Base-by-base conservation (phyloP, 64 coral and sea anemone species). In the Dendrophyllia cribrosa region DNA sequence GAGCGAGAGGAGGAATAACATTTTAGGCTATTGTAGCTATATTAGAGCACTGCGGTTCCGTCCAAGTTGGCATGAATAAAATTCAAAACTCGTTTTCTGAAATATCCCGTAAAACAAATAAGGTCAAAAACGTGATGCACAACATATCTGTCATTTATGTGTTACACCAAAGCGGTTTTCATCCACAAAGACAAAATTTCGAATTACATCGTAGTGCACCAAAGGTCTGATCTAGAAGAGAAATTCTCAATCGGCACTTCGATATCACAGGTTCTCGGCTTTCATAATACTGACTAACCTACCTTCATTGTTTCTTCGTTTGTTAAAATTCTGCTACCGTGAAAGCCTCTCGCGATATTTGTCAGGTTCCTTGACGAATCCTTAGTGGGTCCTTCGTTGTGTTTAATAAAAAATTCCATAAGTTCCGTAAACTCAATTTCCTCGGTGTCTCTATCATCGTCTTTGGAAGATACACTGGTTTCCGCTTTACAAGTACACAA, bases 401-500 rank as follows among this genome's bases (percentile, higher is more conserved):
- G 85, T 45, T 76, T 85, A 9, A 17, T 5, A 75, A 92, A 23
- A 12, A 92, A 2, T 4, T 66, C 53, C 68, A 92, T 74, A 7
- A 92, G 71, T 24, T 85, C 69, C 6, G 58, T 34, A 60, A 74
- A 76, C 22, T 69, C 68, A 9, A 92, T 63, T 15, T 92, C 90
- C 4, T 75, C 69, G 5, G 15, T 17, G 9, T 90, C 88, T 43
- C 50, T 75, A 26, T 43, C 12, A 11, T 84, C 66, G 53, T 55
- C 48, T 51, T 72, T 46, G n/a, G n/a, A 14, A 53, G 21, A 34
- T 1, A 10, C 48, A 2, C 14, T 43, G 44, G 9, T 22, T 43
- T 55, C 34, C n/a, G 16, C 52, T 61, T 92, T 67, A 47, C 90
- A 92, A 8, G 45, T 51, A 66, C 90, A 92, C 15, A 85, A 21